Conservation (phyloP, 2,888 invertebrate species). For the Eupithecia subfuscata region DNA sequence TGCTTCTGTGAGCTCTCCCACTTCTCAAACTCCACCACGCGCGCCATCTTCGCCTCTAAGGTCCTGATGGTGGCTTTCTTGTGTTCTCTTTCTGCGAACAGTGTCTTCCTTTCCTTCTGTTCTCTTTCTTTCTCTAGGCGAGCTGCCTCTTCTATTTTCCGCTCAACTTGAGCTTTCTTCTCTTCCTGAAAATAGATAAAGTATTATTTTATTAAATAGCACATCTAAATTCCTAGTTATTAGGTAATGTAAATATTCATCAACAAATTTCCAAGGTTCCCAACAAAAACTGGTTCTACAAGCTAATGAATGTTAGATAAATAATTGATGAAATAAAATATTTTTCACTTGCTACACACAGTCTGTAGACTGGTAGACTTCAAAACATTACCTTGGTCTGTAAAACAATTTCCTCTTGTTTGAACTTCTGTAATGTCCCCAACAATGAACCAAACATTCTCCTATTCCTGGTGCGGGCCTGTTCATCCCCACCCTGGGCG, state of each 20-base stretch:
- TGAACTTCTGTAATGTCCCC: slow-evolving; percentile 97
- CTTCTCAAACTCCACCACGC: slow-evolving; percentile 93
- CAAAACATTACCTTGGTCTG: slow-evolving; percentile 86
- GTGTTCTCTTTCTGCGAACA: slow-evolving; percentile 93
- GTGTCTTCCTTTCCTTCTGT: slow-evolving; percentile 91
- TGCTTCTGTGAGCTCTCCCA: slow-evolving; percentile 91
- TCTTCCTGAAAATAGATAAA: slow-evolving; percentile 64
- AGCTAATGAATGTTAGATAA: not conserved
- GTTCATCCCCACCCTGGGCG: slow-evolving; percentile 92
- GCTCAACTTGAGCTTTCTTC: slow-evolving; percentile 91
- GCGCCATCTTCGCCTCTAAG: slow-evolving; percentile 94
- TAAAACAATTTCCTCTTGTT: slow-evolving; percentile 95
- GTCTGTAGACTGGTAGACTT: not conserved
- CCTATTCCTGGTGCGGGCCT: slow-evolving; percentile 92
- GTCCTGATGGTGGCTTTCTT: slow-evolving; percentile 95
- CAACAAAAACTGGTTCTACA: not conserved
- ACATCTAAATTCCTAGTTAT: not conserved
- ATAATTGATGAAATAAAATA: not conserved
- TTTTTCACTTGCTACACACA: not conserved
- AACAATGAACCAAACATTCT: slow-evolving; percentile 98
- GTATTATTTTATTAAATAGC: not conserved
- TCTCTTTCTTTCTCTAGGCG: slow-evolving; percentile 92
- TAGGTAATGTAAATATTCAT: not conserved
- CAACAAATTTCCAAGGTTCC: not conserved
- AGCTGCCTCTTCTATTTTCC: slow-evolving; percentile 96